phyloP scores from a whole-genome alignment of 23 tunicate genomes.

The Trididemnum miniatum region DNA sequence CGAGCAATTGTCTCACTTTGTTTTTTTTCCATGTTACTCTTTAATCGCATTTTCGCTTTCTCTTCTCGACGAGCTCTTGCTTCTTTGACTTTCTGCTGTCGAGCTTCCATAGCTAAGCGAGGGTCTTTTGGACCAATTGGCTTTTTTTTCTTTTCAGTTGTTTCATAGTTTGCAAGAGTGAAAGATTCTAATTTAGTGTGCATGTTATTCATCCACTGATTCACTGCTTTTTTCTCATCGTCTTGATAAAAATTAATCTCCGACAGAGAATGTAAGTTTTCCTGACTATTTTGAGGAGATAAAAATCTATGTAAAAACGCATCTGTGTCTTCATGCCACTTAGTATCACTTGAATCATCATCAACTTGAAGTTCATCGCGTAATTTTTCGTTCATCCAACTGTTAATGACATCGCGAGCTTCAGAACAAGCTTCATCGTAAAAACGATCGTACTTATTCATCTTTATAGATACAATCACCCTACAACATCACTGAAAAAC shows the following conservation, averaged over 20 bases:
- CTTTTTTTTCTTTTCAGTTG: conserved; percentile 11
- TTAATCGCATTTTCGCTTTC: conserved; percentile 23
- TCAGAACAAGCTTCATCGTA: conserved; percentile 47
- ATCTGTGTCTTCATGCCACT: conserved; percentile 55
- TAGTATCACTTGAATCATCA: not conserved
- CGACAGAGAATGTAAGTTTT: not conserved
- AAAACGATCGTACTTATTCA: conserved; percentile 29
- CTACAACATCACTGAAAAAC: too few relatives aligned
- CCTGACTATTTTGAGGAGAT: not conserved
- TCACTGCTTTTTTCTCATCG: conserved; percentile 34
- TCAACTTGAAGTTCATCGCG: conserved; percentile 36
- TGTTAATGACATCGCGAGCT: conserved; percentile 48
- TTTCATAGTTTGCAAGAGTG: conserved; percentile 19
- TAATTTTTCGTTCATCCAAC: conserved; percentile 64
- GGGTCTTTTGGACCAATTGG: conserved; percentile 24
- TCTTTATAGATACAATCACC: not conserved
- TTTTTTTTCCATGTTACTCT: conserved; percentile 26
- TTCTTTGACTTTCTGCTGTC: conserved; percentile 63
- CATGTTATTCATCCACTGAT: conserved; percentile 35
- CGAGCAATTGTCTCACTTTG: conserved; percentile 25
- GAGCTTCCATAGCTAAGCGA: conserved; percentile 46
- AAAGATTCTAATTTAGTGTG: conserved; percentile 19
- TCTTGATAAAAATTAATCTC: conserved; percentile 33
- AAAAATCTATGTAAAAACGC: conserved; percentile 36
- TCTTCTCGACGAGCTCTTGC: conserved; percentile 51